Conservation (phyloP, 1,140 invertebrate species). For the Heliconius hermathena region DNA sequence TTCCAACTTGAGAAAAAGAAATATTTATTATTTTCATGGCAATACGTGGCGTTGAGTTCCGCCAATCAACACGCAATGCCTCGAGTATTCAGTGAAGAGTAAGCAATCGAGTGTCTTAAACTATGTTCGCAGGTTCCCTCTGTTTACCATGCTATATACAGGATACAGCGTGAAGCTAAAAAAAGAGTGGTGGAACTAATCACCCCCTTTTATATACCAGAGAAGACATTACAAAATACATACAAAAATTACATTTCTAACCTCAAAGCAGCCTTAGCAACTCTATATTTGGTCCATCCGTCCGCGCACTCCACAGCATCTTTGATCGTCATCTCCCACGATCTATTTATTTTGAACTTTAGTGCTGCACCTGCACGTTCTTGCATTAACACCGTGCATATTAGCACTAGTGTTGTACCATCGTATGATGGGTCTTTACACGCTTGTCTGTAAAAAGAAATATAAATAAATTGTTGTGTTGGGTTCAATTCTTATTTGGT, state of each 20-base stretch:
- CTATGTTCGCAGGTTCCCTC: no score
- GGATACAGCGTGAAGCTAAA: no score
- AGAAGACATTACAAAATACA: neutral
- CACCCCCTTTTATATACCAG: neutral
- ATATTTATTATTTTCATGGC: neutral
- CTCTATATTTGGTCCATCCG: constrained; percentile 92
- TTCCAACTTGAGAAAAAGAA: neutral
- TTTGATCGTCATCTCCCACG: constrained; percentile 84
- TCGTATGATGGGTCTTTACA: constrained; percentile 47
- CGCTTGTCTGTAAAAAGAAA: constrained; percentile 31
- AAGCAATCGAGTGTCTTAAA: no score
- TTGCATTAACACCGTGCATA: constrained; percentile 93
- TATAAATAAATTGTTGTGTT: no score
- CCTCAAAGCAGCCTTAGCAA: constrained; percentile 92
- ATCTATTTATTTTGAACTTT: constrained; percentile 58
- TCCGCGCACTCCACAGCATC: constrained; percentile 83
- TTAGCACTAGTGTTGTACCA: constrained; percentile 84
- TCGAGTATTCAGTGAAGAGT: no score
- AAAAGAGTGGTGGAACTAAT: no score
- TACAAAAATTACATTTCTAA: constrained; percentile 47
- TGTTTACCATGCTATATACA: no score
- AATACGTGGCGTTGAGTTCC: no score
- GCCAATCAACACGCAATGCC: no score
- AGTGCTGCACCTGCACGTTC: constrained; percentile 85
- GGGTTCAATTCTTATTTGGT: no score